These are phyloP conservation scores for Xiphias gladius DNA, from an alignment of 2,113 vertebrate genomes.

Conservation along the genomic window DNA sequence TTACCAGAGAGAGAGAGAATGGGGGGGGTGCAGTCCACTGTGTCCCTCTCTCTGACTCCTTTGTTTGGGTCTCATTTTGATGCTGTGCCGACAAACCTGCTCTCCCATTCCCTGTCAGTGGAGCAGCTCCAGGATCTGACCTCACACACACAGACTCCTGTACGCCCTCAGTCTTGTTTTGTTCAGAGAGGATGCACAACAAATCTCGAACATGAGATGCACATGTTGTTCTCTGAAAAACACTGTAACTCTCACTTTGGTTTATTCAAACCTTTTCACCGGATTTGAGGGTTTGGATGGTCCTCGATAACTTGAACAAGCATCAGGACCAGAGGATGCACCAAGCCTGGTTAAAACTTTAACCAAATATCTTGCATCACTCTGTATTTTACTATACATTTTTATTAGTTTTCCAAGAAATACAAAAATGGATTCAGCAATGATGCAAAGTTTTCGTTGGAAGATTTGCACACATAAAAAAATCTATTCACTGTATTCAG, in stretches of 20 bases:
- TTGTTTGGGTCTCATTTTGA: background rate
- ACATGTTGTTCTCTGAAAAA: background rate
- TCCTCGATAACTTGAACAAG: no score
- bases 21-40: no score
- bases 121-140: constrained; percentile 29
- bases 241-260: background rate
- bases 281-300: no score
- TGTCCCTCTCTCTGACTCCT: background rate
- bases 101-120: background rate
- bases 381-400: no score
- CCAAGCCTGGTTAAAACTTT: no score
- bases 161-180: background rate
- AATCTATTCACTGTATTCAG: no score
- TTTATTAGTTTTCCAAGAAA: no score
- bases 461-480: no score
- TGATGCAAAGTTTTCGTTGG: no score
- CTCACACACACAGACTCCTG: constrained; percentile 21
- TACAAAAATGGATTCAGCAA: no score
- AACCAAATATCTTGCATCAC: no score
- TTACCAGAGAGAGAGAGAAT: background rate
- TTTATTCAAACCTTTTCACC: background rate
- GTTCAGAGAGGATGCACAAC: background rate
- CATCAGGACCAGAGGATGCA: background rate
- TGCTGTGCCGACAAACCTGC: constrained; percentile 19
- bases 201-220: background rate